Percentiles rank a stretch among this genome's conserved stretches.
Conservation (phyloP, 2,797 vertebrate genomes). For the Huso huso region DNA sequence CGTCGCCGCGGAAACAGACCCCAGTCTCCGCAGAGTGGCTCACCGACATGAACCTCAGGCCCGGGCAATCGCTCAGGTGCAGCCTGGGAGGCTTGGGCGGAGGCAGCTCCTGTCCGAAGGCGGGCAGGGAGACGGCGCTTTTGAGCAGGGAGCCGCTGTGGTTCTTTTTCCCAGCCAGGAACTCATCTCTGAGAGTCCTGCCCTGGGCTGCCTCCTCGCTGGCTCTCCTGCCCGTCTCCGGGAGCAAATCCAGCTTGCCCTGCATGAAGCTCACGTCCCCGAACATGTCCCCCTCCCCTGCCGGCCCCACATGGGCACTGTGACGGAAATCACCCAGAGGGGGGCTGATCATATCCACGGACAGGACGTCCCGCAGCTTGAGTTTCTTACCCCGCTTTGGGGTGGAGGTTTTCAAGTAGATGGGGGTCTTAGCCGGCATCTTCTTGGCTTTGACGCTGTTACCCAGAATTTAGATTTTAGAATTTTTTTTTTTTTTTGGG, state of each 20-base stretch:
- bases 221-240: constrained; percentile 26
- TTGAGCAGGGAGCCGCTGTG: constrained; percentile 42
- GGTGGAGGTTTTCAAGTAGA: constrained; percentile 68
- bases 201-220: constrained; percentile 5
- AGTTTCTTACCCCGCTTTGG: constrained; percentile 63
- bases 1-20: constrained; percentile 33
- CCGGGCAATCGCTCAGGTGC: constrained; percentile 57
- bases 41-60: constrained; percentile 39
- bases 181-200: constrained; percentile 41
- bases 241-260: constrained; percentile 66
- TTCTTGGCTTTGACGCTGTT: constrained; percentile 15
- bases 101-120: constrained; percentile 61
- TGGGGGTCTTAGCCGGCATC: constrained; percentile 75
- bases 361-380: constrained; percentile 64
- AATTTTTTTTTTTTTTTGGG: neutral
- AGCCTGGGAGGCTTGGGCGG: constrained; percentile 70
- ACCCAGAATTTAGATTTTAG: constrained; percentile 14
- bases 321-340: constrained; percentile 72
- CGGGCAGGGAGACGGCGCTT: constrained; percentile 64
- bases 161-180: constrained; percentile 14
- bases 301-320: constrained; percentile 68
- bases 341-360: constrained; percentile 74
- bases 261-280: constrained; percentile 72
- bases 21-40: constrained; percentile 31
- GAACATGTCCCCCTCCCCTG: constrained; percentile 68